phyloP scores from a whole-genome alignment of 2,113 vertebrate genomes.

The Tupaia chinensis region DNA sequence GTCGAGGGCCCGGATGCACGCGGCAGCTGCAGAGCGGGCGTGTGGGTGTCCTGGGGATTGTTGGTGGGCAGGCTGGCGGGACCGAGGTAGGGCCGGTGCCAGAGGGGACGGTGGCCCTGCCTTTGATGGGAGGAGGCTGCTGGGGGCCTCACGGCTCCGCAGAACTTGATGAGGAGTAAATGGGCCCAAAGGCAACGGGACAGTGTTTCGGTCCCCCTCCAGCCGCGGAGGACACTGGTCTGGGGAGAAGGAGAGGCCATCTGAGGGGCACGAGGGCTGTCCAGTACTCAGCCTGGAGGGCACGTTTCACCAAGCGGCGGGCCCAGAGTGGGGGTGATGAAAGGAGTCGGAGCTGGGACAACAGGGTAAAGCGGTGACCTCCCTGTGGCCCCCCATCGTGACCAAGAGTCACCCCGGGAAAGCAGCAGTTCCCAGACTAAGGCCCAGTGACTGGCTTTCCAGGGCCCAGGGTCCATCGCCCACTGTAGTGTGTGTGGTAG shows the following conservation, averaged over 20 bases:
- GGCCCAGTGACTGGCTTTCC: accelerated
- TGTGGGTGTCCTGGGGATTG: background rate
- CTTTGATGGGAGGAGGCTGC: background rate
- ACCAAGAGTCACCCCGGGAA: accelerated
- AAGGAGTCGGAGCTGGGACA: background rate
- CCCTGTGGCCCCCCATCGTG: accelerated
- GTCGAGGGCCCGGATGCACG: background rate
- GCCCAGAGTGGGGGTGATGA: background rate
- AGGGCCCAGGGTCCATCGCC: background rate
- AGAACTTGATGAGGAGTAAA: background rate
- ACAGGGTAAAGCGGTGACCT: background rate
- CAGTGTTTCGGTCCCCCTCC: background rate
- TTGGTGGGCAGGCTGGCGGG: background rate
- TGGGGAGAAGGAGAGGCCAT: background rate
- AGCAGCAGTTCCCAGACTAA: background rate
- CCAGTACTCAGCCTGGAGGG: accelerated
- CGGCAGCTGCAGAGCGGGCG: background rate
- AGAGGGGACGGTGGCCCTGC: background rate
- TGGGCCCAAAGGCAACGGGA: background rate
- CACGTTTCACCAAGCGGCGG: accelerated
- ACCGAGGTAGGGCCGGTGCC: accelerated
- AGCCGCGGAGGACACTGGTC: background rate
- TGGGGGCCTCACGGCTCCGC: background rate
- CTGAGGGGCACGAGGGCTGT: accelerated
- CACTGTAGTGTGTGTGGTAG: background rate